Evolutionary conservation across 2,888 invertebrate genomes (phyloP), one percentile per base, ranked within the genome.

Genomic region (Mesorhabditis sp.): DNA sequence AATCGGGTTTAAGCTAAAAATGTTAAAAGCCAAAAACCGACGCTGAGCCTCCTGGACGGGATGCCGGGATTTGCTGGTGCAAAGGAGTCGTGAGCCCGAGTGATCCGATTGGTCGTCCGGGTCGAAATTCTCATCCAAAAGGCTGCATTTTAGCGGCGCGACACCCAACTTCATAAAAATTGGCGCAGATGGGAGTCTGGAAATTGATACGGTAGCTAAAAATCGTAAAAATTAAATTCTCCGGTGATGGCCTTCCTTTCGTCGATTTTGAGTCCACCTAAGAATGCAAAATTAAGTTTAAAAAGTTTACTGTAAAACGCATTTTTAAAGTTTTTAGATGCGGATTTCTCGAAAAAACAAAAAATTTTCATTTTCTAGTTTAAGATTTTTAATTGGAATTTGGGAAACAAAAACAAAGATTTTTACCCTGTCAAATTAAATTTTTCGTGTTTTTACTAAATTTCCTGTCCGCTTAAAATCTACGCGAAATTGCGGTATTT

Each of bases 171-270:
- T 13, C 7, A 50, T 10, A 50, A 50, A 50, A 13, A 13, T 10
- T 50, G 58, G 58, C 10, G 7, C n/a, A 13, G 58, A 50, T 50
- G 58, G 58, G 58, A 50, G 58, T 13, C 58, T 50, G 58, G n/a
- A 50, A 50, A 13, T 2, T 10, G 58, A 50, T 50, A 50, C 58
- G n/a, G n/a, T 10, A n/a, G 58, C 58, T 50, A 50, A 50, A n/a
- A 10, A 50, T 50, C n/a, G 58, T 13, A 50, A 50, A 50, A n/a
- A 50, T 10, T 10, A 50, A 50, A 50, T 50, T 6, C 50, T 50
- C 50, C 50, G 6, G 75, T 70, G 65, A 95, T 89, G 5, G 93
- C 94, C 86, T n/a, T n/a, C n/a, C n/a, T n/a, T 83, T 81, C 7
- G 81, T 80, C 5, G 80, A 74, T 10, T 62, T n/a, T 62, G n/a